phyloP scores from a whole-genome alignment of 2,113 vertebrate genomes.

The Tor tambroides region DNA sequence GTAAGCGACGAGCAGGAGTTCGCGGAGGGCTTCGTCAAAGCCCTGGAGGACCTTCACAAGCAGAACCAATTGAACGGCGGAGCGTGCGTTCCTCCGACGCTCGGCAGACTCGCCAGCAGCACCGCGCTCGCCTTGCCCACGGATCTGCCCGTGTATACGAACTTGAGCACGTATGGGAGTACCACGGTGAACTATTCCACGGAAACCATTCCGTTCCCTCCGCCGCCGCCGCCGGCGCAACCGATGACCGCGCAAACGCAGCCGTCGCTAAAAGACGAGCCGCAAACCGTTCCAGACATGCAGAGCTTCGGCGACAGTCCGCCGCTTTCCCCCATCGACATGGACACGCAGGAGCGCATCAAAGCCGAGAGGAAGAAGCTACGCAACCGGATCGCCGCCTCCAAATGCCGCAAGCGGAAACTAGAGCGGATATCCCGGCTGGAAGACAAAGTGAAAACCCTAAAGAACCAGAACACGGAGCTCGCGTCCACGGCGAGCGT shows the following conservation, averaged over 20 bases:
- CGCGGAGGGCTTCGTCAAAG: conserved; percentile 94
- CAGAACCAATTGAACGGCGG: conserved; percentile 85
- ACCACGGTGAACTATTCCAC: conserved; percentile 82
- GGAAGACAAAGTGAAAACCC: conserved; percentile 94
- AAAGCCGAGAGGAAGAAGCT: conserved; percentile 94
- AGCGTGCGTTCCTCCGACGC: conserved; percentile 50
- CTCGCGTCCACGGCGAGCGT: conserved; percentile 90
- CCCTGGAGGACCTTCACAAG: conserved; percentile 92
- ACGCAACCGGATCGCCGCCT: conserved; percentile 93
- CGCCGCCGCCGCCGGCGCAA: conserved; percentile 74
- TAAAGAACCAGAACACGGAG: conserved; percentile 93
- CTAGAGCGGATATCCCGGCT: conserved; percentile 94
- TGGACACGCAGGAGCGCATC: conserved; percentile 92
- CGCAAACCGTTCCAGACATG: conserved; percentile 94
- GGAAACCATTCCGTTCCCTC: conserved; percentile 80
- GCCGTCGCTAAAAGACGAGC: conserved; percentile 85
- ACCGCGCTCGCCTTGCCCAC: conserved; percentile 67
- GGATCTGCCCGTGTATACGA: conserved; percentile 86
- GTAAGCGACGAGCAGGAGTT: conserved; percentile 94
- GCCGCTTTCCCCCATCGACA: conserved; percentile 90
- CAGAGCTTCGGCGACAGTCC: conserved; percentile 91
- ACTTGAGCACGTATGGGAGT: conserved; percentile 75
- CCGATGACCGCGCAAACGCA: conserved; percentile 73
- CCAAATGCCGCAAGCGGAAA: conserved; percentile 94
- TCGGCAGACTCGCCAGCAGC: conserved; percentile 68